These are phyloP conservation scores for Crenichthys baileyi DNA, from an alignment of 2,797 vertebrate genomes.

Conservation along the genomic window DNA sequence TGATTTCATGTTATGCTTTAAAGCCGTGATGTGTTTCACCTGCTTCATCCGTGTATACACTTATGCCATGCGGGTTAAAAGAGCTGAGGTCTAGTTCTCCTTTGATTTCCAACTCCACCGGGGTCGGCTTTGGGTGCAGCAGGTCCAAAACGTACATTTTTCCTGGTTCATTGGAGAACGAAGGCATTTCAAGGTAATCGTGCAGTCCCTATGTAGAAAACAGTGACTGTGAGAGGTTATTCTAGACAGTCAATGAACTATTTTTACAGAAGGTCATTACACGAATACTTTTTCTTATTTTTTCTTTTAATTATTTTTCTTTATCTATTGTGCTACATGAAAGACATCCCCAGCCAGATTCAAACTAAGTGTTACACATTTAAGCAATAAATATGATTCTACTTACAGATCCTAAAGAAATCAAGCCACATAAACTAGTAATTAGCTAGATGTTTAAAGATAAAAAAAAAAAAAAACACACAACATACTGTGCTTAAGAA, in stretches of 20 bases:
- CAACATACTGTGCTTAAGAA: slow-evolving; percentile 88
- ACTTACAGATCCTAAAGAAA: neutral
- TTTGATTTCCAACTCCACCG: slow-evolving; percentile 81
- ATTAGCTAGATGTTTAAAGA: neutral
- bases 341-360: neutral
- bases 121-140: slow-evolving; percentile 73
- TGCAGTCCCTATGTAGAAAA: slow-evolving; percentile 80
- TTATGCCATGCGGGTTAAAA: slow-evolving; percentile 91
- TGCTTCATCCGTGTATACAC: slow-evolving; percentile 79
- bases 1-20: neutral
- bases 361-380: neutral
- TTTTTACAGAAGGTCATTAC: neutral
- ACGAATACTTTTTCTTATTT: neutral
- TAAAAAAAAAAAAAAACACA: no score
- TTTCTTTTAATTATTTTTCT: neutral
- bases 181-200: slow-evolving; percentile 71
- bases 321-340: neutral
- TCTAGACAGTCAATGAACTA: neutral
- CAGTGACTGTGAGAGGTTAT: neutral
- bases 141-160: slow-evolving; percentile 86
- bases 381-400: neutral
- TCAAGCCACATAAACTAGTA: neutral
- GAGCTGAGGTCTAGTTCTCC: slow-evolving; percentile 82
- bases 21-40: slow-evolving; percentile 60
- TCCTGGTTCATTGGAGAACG: slow-evolving; percentile 78